Base-by-base conservation (phyloP, 2,888 invertebrate species). In the Caenorhabditis sp. region DNA sequence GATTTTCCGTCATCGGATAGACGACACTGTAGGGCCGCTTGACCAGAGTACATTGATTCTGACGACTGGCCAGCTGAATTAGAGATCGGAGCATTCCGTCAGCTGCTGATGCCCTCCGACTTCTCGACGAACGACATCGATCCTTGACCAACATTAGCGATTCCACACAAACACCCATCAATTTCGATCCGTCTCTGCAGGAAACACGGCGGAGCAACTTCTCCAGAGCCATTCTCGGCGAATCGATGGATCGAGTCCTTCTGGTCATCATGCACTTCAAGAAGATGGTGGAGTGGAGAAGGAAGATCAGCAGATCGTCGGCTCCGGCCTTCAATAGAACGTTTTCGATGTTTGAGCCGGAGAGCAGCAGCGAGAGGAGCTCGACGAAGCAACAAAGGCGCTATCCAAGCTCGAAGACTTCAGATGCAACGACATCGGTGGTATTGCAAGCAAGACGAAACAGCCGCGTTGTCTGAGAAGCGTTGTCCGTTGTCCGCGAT, bases 1-100 rank as follows among this genome's bases (percentile, higher is more conserved):
- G 97, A 71, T 95, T 95, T 1, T 97, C 96, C 70, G 98, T 93
- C 60, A 95, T 93, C 0, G 96, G 96, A 97, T 97, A 98, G 85
- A 98, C 93, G 56, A 95, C 94, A 24, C 58, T 26, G 60, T 97
- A 97, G 90, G 98, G 93, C 35, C 96, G 93, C 62, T 95, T 95
- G 11, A 97, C 94, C 35, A 98, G 53, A 1, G 18, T 6, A 9
- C 81, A 85, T 68, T 88, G 88, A 65, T 86, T 85, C 26, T 67
- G 78, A 9, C 86, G 68, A 35, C 71, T 79, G 4, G 85, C 86
- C 22, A 88, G 24, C 53, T 86, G 88, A 28, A 88, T 85, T 15
- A 82, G 67, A 8, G 88, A 85, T 20, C 88, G 72, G 22, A 85
- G 70, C 47, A 88, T 65, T 18, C 85, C 83, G 86, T 86, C 15